Evolutionary conservation across 2,797 vertebrate species (phyloP), one percentile per base, ranked within the genome.

Genomic region (Etheostoma nigrum): DNA sequence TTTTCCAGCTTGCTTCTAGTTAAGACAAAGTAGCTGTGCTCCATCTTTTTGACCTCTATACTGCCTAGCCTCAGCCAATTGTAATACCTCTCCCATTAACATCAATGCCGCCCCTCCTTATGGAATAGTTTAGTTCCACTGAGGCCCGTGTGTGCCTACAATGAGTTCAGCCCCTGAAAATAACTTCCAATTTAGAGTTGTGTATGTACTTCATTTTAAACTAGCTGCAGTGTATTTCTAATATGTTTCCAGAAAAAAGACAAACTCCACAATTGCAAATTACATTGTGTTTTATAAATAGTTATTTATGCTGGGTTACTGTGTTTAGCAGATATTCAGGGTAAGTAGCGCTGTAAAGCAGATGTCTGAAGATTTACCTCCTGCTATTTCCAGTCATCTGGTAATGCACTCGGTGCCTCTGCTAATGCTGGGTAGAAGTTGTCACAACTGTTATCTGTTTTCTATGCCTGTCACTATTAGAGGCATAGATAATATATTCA

Each of bases 91-190:
- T 78, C 57, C 63, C 69, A 81, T 85, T 84, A 82, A 84, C 85
- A 75, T 76, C 76, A 76, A 0, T 62, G 49, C 58, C 25, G 42
- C 36, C 61, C 74, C 88, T 88, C 86, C 88, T 89, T 89, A 86
- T 84, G 89, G 90, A 91, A 75, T 86, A 66, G 62, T 59, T 90
- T 86, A 83, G 85, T 82, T 91, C 82, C 84, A 79, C 80, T 74
- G 77, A 74, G 78, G 74, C 74, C 73, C 69, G 51, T 49, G 67
- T 76, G 83, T 71, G 71, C 76, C 72, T 21, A 53, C 82, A 89
- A 88, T 86, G 84, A 86, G 86, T 79, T 88, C 74, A 87, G 30
- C 61, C 53, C 66, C 74, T 13, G 25, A 76, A 87, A 87, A 88
- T 86, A 88, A 72, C 79, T 81, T 83, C 13, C 76, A 74, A 65